Base-by-base conservation (phyloP, 92 coral and sea anemone species). In the Palythoa heliodiscus region DNA sequence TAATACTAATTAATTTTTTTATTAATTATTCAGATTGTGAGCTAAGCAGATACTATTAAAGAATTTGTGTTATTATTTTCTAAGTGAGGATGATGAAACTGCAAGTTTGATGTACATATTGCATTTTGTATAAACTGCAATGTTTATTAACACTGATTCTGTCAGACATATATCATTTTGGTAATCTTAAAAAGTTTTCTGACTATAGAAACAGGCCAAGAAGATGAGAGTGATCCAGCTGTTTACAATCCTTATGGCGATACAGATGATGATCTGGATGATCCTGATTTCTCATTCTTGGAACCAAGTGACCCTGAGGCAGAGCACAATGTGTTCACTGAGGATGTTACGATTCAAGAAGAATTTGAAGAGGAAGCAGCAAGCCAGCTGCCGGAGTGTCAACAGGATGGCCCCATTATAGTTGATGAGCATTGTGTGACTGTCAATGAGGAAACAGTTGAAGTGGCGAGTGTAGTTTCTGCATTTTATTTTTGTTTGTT, bases 201-300 rank as follows among this genome's bases (percentile, higher is more conserved):
- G 29, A 7, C 6, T 60, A 60, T 12, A 17, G 70, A 72, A 52
- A 57, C 16, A 48, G 78, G 69, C 55, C 43, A 35, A n/a, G 77
- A 85, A 0, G 84, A 87, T 72, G 71, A 83, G 9, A 87, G 86
- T 77, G 93, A 90, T 76, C 90, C 90, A 2, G 88, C 87, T 35
- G 75, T 83, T 14, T 87, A 87, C 77, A 90, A 90, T 48, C 93
- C 93, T 3, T 87, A 68, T 60, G 60, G 82, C 67, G 93, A 90
- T 50, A 61, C 84, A 20, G 84, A 79, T 12, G 40, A 79, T 20
- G 73, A 79, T 69, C 73, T 79, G 20, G 84, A 47, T 15, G 84
- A 79, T 10, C 12, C 23, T 25, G 73, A 79, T 40, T 79, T 79
- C 61, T n/a, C 7, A 12, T 79, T 79, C 72, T 40, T 79, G 58